Percentiles rank a stretch among this genome's conserved stretches.
Evolutionary conservation across 53 echinoderm and acorn worm genomes (phyloP).

Genomic region (Temnopleurus reevesii): DNA sequence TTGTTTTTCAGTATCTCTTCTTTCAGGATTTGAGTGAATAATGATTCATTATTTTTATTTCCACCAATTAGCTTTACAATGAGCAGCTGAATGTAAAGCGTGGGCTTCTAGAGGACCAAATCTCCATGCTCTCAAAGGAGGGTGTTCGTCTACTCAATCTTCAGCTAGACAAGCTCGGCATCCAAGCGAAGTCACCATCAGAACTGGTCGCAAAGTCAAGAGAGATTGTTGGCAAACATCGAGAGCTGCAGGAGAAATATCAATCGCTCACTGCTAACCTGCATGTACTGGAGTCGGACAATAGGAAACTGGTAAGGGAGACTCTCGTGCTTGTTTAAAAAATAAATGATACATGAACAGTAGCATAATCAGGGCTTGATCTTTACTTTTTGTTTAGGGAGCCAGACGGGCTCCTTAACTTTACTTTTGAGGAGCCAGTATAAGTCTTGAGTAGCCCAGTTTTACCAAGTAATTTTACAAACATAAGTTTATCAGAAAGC

Average conservation of each 20-base stretch:
- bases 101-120: slow-evolving; percentile 84
- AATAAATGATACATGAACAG: too few relatives aligned
- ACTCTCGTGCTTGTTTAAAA: not conserved
- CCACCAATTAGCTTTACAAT: slow-evolving; percentile 61
- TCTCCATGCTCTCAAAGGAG: slow-evolving; percentile 74
- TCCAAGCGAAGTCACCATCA: slow-evolving; percentile 86
- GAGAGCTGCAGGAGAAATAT: slow-evolving; percentile 80
- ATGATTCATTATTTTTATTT: not conserved
- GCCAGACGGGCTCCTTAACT: too few relatives aligned
- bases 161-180: slow-evolving; percentile 85
- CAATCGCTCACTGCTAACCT: slow-evolving; percentile 71
- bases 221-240: slow-evolving; percentile 82
- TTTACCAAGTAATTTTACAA: too few relatives aligned
- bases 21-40: not conserved
- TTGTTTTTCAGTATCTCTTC: too few relatives aligned
- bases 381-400: too few relatives aligned
- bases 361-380: too few relatives aligned
- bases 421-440: too few relatives aligned
- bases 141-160: slow-evolving; percentile 82
- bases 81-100: slow-evolving; percentile 76
- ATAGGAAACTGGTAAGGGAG: slow-evolving; percentile 76
- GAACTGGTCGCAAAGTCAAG: slow-evolving; percentile 93
- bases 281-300: slow-evolving; percentile 71
- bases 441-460: too few relatives aligned
- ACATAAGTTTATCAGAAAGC: too few relatives aligned